These are phyloP conservation scores for Acronicta psi DNA, from an alignment of 2,888 invertebrate genomes.

Conservation along the genomic window DNA sequence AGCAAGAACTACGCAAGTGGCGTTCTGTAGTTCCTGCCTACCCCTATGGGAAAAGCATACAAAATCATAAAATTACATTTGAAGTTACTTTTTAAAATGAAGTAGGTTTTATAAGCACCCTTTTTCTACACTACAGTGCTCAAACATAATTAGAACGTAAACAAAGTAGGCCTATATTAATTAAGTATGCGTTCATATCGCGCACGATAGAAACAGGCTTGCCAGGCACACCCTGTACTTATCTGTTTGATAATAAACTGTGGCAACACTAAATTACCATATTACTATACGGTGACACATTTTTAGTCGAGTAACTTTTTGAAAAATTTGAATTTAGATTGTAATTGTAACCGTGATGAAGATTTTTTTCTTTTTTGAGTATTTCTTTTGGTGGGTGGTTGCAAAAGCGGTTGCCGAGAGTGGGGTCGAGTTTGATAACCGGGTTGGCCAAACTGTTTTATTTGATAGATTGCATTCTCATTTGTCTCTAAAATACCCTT, in stretches of 20 bases:
- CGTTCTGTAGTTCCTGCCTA: too few species aligned
- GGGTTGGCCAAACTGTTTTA: too few species aligned
- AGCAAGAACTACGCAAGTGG: too few species aligned
- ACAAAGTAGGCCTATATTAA: slow-evolving; percentile 53
- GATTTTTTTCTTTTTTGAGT: too few species aligned
- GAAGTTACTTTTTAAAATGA: not conserved
- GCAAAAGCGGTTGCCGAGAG: too few species aligned
- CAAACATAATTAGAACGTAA: slow-evolving; percentile 28
- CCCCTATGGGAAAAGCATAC: too few species aligned
- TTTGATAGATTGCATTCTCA: too few species aligned
- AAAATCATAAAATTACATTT: not conserved
- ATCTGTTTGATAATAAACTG: slow-evolving; percentile 58
- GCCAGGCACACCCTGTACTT: slow-evolving; percentile 64
- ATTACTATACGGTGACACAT: slow-evolving; percentile 44
- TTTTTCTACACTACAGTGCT: slow-evolving; percentile 12
- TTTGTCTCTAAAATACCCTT: too few species aligned
- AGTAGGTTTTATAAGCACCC: not conserved
- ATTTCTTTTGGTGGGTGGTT: too few species aligned
- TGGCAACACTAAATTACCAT: slow-evolving; percentile 62
- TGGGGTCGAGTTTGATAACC: too few species aligned
- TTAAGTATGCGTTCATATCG: slow-evolving; percentile 54
- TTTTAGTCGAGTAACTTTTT: slow-evolving; percentile 36
- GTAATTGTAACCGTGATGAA: not conserved
- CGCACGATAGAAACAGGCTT: slow-evolving; percentile 65
- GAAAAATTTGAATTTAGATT: slow-evolving; percentile 21